Percentiles rank a stretch among this genome's conserved stretches.
Evolutionary conservation across 1,140 invertebrate species (phyloP).

Genomic region (Leguminivora glycinivorella): DNA sequence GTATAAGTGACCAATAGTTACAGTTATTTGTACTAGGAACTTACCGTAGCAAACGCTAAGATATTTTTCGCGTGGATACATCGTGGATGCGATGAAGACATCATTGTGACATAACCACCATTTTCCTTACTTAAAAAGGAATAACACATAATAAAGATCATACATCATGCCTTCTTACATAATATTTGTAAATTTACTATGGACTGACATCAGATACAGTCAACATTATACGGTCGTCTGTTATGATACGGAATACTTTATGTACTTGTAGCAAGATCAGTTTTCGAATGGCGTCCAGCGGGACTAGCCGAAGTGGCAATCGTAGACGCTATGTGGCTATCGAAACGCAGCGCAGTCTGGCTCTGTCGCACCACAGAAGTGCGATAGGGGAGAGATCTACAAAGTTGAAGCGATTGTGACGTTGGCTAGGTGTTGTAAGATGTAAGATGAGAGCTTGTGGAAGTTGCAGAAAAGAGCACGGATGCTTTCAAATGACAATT

Average conservation of each 20-base stretch:
- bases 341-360: no score
- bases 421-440: no score
- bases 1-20: no score
- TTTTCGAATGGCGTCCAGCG: not conserved
- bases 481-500: constrained; percentile 2
- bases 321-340: no score
- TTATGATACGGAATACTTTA: not conserved
- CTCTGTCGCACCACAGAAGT: no score
- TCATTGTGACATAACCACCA: not conserved
- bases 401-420: no score
- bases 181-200: not conserved
- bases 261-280: not conserved
- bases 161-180: not conserved
- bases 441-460: not conserved
- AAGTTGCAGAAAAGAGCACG: not conserved
- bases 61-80: no score
- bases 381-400: no score
- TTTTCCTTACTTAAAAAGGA: not conserved
- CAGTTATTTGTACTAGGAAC: no score
- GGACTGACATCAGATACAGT: not conserved
- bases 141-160: not conserved
- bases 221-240: not conserved
- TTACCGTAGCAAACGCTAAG: no score
- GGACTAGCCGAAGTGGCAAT: no score
- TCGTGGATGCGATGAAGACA: no score